Base-by-base conservation (phyloP, 2,113 vertebrate species). In the Dromiciops gliroides region DNA sequence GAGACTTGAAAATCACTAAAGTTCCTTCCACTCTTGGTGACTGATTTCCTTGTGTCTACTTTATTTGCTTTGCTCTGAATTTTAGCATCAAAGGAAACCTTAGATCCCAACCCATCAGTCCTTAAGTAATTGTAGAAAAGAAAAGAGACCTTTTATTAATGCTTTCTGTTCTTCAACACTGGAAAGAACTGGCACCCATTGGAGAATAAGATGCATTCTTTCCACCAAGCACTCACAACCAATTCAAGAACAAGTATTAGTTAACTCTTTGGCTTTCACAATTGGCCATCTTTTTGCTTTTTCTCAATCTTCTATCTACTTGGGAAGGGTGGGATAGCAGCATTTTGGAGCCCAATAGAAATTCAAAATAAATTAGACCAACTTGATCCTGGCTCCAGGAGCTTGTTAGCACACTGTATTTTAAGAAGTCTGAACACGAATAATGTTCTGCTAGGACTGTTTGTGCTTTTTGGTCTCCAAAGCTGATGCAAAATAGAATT, bases 91-190 rank as follows among this genome's bases (percentile, higher is more conserved):
- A 94, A 48, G 88, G 90, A 95, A 94, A 94, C 48, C 91, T 83
- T 83, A 94, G 93, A 94, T 90, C 60, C 91, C 90, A 50, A 50
- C 89, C 94, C 89, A 51, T 89, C 67, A 83, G 9, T 90, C 31
- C 90, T 95, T 95, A 90, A 49, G 75, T 91, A 88, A 88, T 91
- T 49, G 49, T 93, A 48, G 95, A 96, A 93, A 83, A 49, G 48
- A 26, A 48, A 23, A 89, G 90, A 75, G 56, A 89, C 93, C 52
- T 22, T 51, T 94, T 88, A 89, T 56, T 88, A 95, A 37, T 94
- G 25, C 2, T 50, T 89, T 50, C 90, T 23, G 16, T 83, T 83
- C 67, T 44, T 44, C 67, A 83, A 8, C 19, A 44, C 93, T 95
- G 94, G 89, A 51, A 97, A 91, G 49, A 31, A 90, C 50, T 94